phyloP scores from a whole-genome alignment of 2,797 vertebrate genomes.

The Denticeps clupeoides region DNA sequence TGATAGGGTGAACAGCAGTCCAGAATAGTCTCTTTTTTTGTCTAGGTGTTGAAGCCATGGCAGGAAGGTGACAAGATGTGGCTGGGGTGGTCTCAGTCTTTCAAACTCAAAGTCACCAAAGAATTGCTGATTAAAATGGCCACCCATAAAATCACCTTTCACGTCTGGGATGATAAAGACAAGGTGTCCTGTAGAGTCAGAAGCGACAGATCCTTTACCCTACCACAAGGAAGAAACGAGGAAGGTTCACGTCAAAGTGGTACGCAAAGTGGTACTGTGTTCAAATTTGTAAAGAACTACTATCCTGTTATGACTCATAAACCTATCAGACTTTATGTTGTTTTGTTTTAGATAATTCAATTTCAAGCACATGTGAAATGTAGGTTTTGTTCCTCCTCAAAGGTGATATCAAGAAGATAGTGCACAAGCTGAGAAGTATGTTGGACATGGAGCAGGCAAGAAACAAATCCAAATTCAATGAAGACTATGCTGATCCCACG shows the following conservation, averaged over 20 bases:
- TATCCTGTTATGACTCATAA: no score
- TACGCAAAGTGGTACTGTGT: no score
- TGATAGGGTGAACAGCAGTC: no score
- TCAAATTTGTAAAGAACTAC: no score
- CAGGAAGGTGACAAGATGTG: slow-evolving; percentile 59
- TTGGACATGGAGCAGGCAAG: slow-evolving; percentile 27
- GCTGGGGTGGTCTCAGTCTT: slow-evolving; percentile 62
- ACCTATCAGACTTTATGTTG: background rate
- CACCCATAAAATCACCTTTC: slow-evolving; percentile 58
- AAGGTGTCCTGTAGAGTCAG: slow-evolving; percentile 50
- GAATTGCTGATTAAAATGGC: slow-evolving; percentile 58
- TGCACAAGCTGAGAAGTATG: slow-evolving; percentile 46
- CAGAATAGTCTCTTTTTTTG: background rate
- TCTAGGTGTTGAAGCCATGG: slow-evolving; percentile 62
- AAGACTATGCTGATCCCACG: no score
- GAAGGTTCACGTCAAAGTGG: slow-evolving; percentile 28
- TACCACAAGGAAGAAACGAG: slow-evolving; percentile 19
- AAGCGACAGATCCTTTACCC: slow-evolving; percentile 31
- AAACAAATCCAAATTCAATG: slow-evolving; percentile 7
- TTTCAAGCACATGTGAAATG: background rate
- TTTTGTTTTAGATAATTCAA: background rate
- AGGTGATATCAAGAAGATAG: slow-evolving; percentile 46
- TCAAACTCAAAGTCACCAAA: slow-evolving; percentile 50
- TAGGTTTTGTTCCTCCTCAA: slow-evolving; percentile 3
- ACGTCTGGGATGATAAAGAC: slow-evolving; percentile 61